Conservation (phyloP, 2,797 vertebrate genomes). For the Myripristis jacobus region DNA sequence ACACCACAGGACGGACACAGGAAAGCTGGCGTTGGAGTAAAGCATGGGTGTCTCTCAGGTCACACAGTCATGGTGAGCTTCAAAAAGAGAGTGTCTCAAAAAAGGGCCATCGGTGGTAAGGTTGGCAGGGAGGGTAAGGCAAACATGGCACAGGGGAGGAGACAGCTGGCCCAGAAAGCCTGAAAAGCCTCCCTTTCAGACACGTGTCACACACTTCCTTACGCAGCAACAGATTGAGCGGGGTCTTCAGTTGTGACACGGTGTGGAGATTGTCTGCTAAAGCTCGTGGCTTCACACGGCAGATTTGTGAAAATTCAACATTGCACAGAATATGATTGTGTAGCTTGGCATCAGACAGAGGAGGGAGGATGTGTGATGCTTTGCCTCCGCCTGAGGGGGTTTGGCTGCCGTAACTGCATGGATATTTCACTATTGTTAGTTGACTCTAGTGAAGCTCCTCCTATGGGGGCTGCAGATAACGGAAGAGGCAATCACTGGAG, state of each 20-base stretch:
- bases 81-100: slow-evolving; percentile 9
- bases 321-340: slow-evolving; percentile 68
- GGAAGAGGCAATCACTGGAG: slow-evolving; percentile 46
- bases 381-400: slow-evolving; percentile 63
- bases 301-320: slow-evolving; percentile 67
- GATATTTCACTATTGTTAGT: slow-evolving; percentile 71
- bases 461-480: slow-evolving; percentile 61
- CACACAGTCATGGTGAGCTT: slow-evolving; percentile 34
- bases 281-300: slow-evolving; percentile 51
- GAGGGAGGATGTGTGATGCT: slow-evolving; percentile 38
- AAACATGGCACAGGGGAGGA: slow-evolving; percentile 36
- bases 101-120: background rate
- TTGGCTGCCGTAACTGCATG: slow-evolving; percentile 65
- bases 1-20: slow-evolving; percentile 10
- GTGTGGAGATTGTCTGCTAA: slow-evolving; percentile 50
- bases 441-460: slow-evolving; percentile 59
- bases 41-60: slow-evolving; percentile 25
- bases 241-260: slow-evolving; percentile 60
- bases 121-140: slow-evolving; percentile 46
- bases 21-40: slow-evolving; percentile 37
- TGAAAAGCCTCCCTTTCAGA: slow-evolving; percentile 61
- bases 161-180: slow-evolving; percentile 42
- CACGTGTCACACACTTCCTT: slow-evolving; percentile 59
- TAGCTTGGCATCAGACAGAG: slow-evolving; percentile 46
- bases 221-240: slow-evolving; percentile 50